These are phyloP conservation scores for Actenoides hombroni DNA, from an alignment of 2,113 vertebrate species.

Conservation along the genomic window DNA sequence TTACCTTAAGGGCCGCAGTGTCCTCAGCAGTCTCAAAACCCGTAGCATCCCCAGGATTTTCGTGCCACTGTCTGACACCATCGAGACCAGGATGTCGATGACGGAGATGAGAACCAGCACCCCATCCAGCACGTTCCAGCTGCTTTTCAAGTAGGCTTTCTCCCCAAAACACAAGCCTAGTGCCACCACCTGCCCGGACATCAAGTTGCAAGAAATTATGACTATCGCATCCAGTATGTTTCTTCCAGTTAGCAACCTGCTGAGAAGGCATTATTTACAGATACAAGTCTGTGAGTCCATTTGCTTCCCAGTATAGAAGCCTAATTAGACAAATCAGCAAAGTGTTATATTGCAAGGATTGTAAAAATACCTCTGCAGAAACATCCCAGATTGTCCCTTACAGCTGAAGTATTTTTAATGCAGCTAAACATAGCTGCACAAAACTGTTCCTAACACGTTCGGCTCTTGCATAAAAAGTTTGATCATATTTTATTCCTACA, in stretches of 20 bases:
- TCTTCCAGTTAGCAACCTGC: neutral
- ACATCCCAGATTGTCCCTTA: neutral
- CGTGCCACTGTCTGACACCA: constrained; percentile 92
- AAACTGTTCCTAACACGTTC: neutral
- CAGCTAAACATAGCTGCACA: constrained; percentile 8
- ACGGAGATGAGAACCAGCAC: constrained; percentile 95
- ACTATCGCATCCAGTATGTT: neutral
- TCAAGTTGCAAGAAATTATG: constrained; percentile 51
- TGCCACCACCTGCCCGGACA: constrained; percentile 86
- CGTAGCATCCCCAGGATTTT: constrained; percentile 97
- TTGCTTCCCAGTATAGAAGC: constrained; percentile 28
- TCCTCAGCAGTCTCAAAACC: constrained; percentile 91
- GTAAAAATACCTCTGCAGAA: constrained; percentile 29
- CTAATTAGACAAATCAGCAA: constrained; percentile 42
- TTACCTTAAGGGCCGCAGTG: constrained; percentile 91
- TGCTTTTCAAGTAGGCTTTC: constrained; percentile 92
- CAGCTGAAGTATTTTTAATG: constrained; percentile 19
- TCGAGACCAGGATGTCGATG: constrained; percentile 93
- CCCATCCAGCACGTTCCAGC: constrained; percentile 96
- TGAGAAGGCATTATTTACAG: constrained; percentile 21
- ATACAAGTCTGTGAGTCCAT: neutral
- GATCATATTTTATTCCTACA: neutral
- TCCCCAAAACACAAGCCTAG: constrained; percentile 92
- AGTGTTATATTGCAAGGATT: neutral
- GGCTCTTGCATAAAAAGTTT: neutral